These are phyloP conservation scores for Edolisoma coerulescens DNA, from an alignment of 2,113 vertebrate species.

Conservation along the genomic window DNA sequence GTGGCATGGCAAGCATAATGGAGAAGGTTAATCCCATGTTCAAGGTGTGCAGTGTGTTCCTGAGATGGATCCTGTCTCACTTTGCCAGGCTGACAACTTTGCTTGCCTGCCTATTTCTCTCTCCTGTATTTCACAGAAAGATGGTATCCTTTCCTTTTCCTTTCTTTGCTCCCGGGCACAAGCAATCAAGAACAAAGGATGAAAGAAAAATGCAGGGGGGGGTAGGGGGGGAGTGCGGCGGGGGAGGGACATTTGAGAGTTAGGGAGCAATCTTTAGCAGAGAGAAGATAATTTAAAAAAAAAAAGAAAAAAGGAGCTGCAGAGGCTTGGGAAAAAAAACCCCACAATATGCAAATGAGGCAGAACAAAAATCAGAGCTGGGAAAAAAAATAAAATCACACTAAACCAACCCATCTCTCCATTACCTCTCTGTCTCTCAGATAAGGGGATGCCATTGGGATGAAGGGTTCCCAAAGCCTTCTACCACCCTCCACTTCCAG, in stretches of 20 bases:
- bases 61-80: slow-evolving; percentile 32
- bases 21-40: neutral
- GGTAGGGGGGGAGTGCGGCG: neutral
- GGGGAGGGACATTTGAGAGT: slow-evolving; percentile 58
- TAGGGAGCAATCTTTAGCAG: slow-evolving; percentile 54
- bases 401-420: slow-evolving; percentile 3
- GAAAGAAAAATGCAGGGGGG: slow-evolving; percentile 50
- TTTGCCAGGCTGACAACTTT: slow-evolving; percentile 54
- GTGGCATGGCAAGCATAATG: neutral
- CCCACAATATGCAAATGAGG: slow-evolving; percentile 56
- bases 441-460: neutral
- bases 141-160: slow-evolving; percentile 57
- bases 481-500: neutral
- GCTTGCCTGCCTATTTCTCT: slow-evolving; percentile 37
- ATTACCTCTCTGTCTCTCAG: neutral
- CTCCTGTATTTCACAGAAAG: slow-evolving; percentile 49
- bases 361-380: slow-evolving; percentile 53
- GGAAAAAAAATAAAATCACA: slow-evolving; percentile 4
- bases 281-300: slow-evolving; percentile 17
- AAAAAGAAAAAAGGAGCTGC: slow-evolving; percentile 30
- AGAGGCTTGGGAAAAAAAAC: slow-evolving; percentile 37
- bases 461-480: neutral
- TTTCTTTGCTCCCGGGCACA: slow-evolving; percentile 62
- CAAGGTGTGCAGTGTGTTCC: neutral
- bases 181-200: slow-evolving; percentile 66